phyloP scores from a whole-genome alignment of 1,140 invertebrate genomes.

The Bombus waltoni region DNA sequence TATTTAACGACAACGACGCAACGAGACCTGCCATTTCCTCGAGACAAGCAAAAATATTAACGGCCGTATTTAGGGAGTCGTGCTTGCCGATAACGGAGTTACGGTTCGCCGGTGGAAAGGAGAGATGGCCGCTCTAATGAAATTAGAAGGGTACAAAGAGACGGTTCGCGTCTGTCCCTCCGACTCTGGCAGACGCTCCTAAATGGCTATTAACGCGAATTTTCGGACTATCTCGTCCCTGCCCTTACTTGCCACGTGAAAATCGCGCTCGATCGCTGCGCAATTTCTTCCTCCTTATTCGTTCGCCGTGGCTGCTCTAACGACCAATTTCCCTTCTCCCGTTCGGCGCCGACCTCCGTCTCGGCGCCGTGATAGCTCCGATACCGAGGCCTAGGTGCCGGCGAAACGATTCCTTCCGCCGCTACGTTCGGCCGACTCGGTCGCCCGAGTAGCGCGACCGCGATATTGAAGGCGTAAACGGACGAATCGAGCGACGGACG shows the following conservation, averaged over 20 bases:
- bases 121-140: constrained; percentile 79
- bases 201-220: constrained; percentile 66
- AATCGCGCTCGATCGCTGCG: not conserved
- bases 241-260: not conserved
- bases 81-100: constrained; percentile 80
- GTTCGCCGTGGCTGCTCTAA: too few species aligned
- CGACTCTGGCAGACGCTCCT: constrained; percentile 62
- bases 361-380: not conserved
- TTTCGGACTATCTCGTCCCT: constrained; percentile 55
- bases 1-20: constrained; percentile 57
- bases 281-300: not conserved
- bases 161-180: constrained; percentile 61
- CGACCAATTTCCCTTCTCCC: too few species aligned
- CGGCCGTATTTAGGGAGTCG: constrained; percentile 77
- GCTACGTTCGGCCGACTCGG: not conserved
- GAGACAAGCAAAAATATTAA: constrained; percentile 64
- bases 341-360: too few species aligned
- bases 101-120: constrained; percentile 70
- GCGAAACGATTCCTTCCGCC: too few species aligned
- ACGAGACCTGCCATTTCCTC: constrained; percentile 42
- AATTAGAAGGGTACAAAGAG: constrained; percentile 81
- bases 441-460: constrained; percentile 46
- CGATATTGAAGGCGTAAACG: constrained; percentile 81
- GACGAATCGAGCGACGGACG: constrained; percentile 69
- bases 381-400: too few species aligned